Evolutionary conservation across 2,888 invertebrate species (phyloP), one percentile per base, ranked within the genome.

Genomic region (Apodemia zela): DNA sequence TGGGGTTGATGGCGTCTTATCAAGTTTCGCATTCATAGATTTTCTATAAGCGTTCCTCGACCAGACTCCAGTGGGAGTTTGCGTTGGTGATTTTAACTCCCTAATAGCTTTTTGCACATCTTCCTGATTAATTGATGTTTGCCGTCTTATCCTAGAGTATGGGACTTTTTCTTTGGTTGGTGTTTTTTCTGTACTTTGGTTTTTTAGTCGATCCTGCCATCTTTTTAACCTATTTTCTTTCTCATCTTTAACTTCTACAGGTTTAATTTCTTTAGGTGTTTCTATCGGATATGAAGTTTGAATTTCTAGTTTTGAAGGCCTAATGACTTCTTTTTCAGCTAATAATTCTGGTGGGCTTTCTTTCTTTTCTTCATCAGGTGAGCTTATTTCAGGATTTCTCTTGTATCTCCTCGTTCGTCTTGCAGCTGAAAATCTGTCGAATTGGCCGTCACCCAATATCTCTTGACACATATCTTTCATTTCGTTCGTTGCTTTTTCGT

Each of bases 331-430:
- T 33, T 93, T 92, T 73, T 94, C 94, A 1, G 93, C 92, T 5
- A 92, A 86, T 8, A 93, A 74, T 73, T 92, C 92, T 6, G 81
- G 73, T 7, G 85, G 77, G 29, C 80, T 78, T 1, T 90, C 82
- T 68, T 88, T 87, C 75, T 89, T 89, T 62, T 93, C 93, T 71
- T 94, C 93, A 69, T 93, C 93, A 11, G 92, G 92, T 29, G 92
- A 93, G 75, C 93, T 93, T 8, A 90, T 85, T 73, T 95, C 94
- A 15, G 94, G 90, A 60, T 92, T 93, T 42, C 94, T 89, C 73
- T 96, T 96, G 74, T 97, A 97, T 54, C 97, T 91, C 66, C 97
- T 93, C 0, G 97, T 98, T 71, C 97, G 92, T 71, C 98, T 92
- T 0, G 96, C 94, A 4, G 96, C 94, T 0, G 97, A 96, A 76